Evolutionary conservation across 2,113 vertebrate species (phyloP).

Genomic region (Petrocephalus microphthalmus): DNA sequence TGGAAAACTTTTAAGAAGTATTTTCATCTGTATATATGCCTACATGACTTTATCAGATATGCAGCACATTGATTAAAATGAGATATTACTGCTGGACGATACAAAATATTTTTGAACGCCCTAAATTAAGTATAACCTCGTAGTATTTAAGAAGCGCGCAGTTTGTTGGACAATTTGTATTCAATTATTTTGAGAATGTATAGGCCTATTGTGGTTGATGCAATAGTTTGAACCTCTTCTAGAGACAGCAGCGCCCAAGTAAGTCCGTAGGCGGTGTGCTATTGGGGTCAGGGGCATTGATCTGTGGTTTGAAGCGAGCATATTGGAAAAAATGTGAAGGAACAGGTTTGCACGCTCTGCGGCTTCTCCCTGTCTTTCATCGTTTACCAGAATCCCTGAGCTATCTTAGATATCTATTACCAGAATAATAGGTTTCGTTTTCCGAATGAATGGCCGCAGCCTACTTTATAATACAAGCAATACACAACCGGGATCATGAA

Average conservation of each 20-base stretch:
- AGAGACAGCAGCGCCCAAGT: not conserved
- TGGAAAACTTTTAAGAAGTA: not conserved
- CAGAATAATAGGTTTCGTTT: conserved; percentile 1
- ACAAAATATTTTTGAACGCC: not conserved
- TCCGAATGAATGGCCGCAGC: not conserved
- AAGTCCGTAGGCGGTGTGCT: not conserved
- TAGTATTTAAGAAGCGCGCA: not conserved
- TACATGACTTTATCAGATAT: not conserved
- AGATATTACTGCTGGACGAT: not conserved
- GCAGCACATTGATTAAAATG: not conserved
- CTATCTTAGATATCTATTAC: conserved; percentile 3
- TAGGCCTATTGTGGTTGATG: not conserved
- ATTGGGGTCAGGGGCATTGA: not conserved
- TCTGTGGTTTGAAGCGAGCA: not conserved
- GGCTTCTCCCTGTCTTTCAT: not conserved
- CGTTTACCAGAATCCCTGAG: not conserved
- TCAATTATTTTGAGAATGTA: not conserved
- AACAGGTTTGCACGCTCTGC: not conserved
- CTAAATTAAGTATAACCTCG: not conserved
- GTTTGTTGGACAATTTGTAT: not conserved
- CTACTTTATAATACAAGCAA: not conserved
- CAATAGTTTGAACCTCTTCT: not conserved
- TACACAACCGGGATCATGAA: not conserved
- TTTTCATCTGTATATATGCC: not conserved
- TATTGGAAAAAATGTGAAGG: not conserved